Base-by-base conservation (phyloP, 2,888 invertebrate species). In the Cryptus armator region DNA sequence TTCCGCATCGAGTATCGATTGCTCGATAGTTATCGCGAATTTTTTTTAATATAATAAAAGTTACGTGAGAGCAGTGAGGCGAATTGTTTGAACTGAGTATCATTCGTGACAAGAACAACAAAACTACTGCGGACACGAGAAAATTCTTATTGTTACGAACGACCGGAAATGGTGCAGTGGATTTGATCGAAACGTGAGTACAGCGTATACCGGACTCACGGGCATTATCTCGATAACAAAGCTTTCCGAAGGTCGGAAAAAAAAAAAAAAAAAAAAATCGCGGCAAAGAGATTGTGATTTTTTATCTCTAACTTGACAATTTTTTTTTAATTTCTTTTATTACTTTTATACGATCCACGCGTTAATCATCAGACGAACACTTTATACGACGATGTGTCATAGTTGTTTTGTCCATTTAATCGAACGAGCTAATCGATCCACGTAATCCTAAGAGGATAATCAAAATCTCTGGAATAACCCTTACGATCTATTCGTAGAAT, bases 141-240 rank as follows among this genome's bases (percentile, higher is more conserved):
- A 10, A 62, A 59, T 74, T 64, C 51, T 16, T 29, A 48, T 43
- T 29, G 51, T 72, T 72, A 72, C 71, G 67, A n/a, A 53, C 24
- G 44, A 72, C 72, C 66, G 71, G 66, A 80, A 72, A 84, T 84
- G 84, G 37, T 19, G 14, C 67, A 68, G 81, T 72, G 81, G 76
- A 77, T 77, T 84, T 84, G 81, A 84, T 81, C 72, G 44, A 51
- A 80, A 80, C 51, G 84, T 84, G 72, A 84, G 84, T 84, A 56
- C 56, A 24, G 24, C 24, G 19, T 56, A 24, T 12, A 24, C 37
- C 10, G 10, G 56, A 12, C 7, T 56, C 19, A 56, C 56, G 10
- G 37, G 56, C 56, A 56, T 56, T 56, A 56, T 56, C 56, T 24
- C 56, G 56, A 14, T 56, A 24, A 56, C 19, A 24, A 24, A 24